Evolutionary conservation across 2,797 vertebrate genomes (phyloP), one percentile per base, ranked within the genome.

Genomic region (Tinamus major): DNA sequence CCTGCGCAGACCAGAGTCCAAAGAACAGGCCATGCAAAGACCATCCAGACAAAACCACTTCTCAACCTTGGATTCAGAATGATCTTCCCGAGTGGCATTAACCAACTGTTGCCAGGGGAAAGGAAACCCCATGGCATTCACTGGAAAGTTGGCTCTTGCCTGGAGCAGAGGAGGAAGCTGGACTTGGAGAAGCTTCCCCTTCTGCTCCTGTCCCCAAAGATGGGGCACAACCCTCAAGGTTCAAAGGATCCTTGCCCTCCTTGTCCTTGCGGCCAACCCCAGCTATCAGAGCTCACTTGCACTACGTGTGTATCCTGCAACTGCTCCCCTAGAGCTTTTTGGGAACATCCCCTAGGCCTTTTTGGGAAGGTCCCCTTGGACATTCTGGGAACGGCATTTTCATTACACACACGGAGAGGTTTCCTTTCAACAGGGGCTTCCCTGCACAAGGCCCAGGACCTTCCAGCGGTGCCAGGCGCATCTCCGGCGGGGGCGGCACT

Each of bases 401-500:
- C 49, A 23, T 20, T 31, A 71, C 16, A 55, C 49, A 72, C n/a
- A 20, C 0, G 5, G 0, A 0, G 13, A 8, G 39, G 3, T 26
- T 71, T 84, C 21, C 27, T 88, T 86, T 31, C 31, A n/a, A 14
- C 11, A 33, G 39, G 49, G 13, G 26, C 39, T 63, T 63, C 48
- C 65, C 56, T 1, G 1, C 10, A 39, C 15, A 31, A 31, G 37
- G 15, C 65, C 44, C 20, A 4, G 59, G 39, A 8, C 75, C 78
- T 71, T 90, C 4, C 63, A 18, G 13, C 18, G 27, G 61, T 20
- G 75, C 37, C 44, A 26, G 26, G 26, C 70, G 87, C 65, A 10
- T 61, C 88, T 80, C 61, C 90, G 87, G 87, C 70, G 75, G 68
- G 89, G 6, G 35, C 42, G 62, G 96, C 96, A 98, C 98, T 99